These are phyloP conservation scores for Bagarius yarrelli DNA, from an alignment of 2,113 vertebrate genomes.

Conservation along the genomic window DNA sequence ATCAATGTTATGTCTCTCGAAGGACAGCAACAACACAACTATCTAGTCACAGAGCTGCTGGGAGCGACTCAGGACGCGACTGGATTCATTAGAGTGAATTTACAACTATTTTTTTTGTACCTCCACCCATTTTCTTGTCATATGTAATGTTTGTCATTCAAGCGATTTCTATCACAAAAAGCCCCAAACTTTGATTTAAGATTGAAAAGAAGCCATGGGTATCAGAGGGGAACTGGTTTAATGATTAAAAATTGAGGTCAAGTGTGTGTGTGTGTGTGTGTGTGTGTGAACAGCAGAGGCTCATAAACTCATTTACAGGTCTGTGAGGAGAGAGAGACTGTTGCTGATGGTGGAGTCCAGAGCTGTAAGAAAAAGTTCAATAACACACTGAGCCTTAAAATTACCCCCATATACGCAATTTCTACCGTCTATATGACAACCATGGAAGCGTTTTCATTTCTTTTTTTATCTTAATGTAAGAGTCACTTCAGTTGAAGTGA, in stretches of 20 bases:
- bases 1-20: no score
- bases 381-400: conserved; percentile 36
- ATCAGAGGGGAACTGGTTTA: conserved; percentile 48
- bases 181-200: conserved; percentile 42
- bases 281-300: conserved; percentile 24
- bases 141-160: conserved; percentile 40
- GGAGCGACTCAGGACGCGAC: conserved; percentile 6
- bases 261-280: conserved; percentile 21
- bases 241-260: conserved; percentile 52
- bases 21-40: neutral
- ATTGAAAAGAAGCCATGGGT: conserved; percentile 52
- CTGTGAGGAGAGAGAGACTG: conserved; percentile 11
- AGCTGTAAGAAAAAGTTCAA: conserved; percentile 26
- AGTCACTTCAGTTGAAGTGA: no score
- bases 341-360: conserved; percentile 18
- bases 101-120: conserved; percentile 33
- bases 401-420: neutral
- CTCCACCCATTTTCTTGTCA: neutral
- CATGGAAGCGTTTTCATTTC: neutral
- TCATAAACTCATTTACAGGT: conserved; percentile 47
- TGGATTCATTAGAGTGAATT: conserved; percentile 7
- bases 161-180: conserved; percentile 31
- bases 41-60: no score
- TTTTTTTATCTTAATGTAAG: neutral
- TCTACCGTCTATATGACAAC: neutral